phyloP scores from a whole-genome alignment of 1,140 invertebrate species.

The Zaprionus tsacasi region DNA sequence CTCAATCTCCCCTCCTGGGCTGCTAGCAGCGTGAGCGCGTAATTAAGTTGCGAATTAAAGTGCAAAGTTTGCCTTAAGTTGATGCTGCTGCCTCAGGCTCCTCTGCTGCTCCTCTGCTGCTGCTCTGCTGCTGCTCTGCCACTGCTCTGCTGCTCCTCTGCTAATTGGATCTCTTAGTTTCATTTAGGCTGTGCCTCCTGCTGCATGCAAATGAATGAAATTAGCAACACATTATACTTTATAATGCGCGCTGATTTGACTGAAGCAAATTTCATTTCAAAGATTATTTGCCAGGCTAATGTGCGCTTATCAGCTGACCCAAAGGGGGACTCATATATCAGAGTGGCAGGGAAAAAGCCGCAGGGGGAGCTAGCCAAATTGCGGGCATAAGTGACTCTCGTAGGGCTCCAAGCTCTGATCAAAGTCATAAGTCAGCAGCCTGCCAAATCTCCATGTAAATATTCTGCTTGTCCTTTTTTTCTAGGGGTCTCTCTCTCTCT shows the following conservation, averaged over 20 bases:
- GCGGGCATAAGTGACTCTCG: slow-evolving; percentile 79
- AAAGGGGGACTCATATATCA: slow-evolving; percentile 54
- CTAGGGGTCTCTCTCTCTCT: slow-evolving; percentile 44
- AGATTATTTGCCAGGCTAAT: slow-evolving; percentile 67
- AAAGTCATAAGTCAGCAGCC: slow-evolving; percentile 80
- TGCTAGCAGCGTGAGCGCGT: slow-evolving; percentile 34
- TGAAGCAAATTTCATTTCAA: slow-evolving; percentile 72
- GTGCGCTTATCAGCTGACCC: slow-evolving; percentile 14
- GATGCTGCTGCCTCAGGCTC: background rate
- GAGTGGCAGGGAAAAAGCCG: background rate
- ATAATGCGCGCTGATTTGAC: slow-evolving; percentile 78
- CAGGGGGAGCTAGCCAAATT: slow-evolving; percentile 52
- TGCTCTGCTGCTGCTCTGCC: slow-evolving; percentile 38
- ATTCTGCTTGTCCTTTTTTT: slow-evolving; percentile 78
- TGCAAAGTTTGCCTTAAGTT: slow-evolving; percentile 79
- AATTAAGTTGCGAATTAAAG: slow-evolving; percentile 79
- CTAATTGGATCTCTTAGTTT: slow-evolving; percentile 81
- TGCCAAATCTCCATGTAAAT: slow-evolving; percentile 78
- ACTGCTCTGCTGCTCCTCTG: slow-evolving; percentile 11
- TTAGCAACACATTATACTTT: slow-evolving; percentile 82
- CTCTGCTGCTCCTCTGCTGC: background rate
- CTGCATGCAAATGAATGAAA: slow-evolving; percentile 81
- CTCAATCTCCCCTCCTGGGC: too few relatives aligned
- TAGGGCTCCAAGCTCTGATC: slow-evolving; percentile 59
- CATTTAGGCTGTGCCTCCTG: slow-evolving; percentile 45